A percentile compares a stretch with the other conserved stretches of the same genome.
These are phyloP conservation scores for Tiliacea aurago DNA, from an alignment of 2,888 invertebrate genomes.

Conservation along the genomic window DNA sequence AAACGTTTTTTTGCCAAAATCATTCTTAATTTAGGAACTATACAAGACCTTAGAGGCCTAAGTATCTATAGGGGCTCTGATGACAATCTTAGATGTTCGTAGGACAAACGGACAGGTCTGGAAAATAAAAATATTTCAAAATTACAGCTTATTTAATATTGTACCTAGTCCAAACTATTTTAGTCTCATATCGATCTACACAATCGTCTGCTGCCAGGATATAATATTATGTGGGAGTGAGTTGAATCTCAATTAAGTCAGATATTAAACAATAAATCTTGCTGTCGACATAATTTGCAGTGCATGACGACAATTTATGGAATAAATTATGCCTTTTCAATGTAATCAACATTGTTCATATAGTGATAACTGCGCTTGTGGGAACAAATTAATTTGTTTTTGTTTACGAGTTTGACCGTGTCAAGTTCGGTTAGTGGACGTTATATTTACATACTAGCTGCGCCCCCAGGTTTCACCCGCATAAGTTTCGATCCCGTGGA, in stretches of 20 bases:
- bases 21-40: not conserved
- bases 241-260: constrained; percentile 34
- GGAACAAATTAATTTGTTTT: constrained; percentile 22
- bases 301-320: constrained; percentile 38
- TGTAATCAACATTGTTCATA: constrained; percentile 37
- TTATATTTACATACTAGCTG: not conserved
- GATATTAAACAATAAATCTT: constrained; percentile 42
- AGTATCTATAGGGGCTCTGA: too few relatives aligned
- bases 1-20: not conserved
- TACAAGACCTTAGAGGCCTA: not conserved
- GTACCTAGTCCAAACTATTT: not conserved
- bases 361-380: constrained; percentile 12
- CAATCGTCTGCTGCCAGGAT: constrained; percentile 8
- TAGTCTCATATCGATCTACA: not conserved
- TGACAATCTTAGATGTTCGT: too few relatives aligned
- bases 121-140: not conserved
- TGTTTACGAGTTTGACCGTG: constrained; percentile 36
- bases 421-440: constrained; percentile 17
- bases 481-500: too few relatives aligned
- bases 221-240: constrained; percentile 9
- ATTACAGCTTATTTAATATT: not conserved
- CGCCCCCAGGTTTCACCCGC: too few relatives aligned
- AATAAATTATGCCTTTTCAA: constrained; percentile 42
- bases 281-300: constrained; percentile 21
- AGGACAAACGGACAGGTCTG: too few relatives aligned